These are phyloP conservation scores for Hypomecis atomaria DNA, from an alignment of 2,888 invertebrate species.

Conservation along the genomic window DNA sequence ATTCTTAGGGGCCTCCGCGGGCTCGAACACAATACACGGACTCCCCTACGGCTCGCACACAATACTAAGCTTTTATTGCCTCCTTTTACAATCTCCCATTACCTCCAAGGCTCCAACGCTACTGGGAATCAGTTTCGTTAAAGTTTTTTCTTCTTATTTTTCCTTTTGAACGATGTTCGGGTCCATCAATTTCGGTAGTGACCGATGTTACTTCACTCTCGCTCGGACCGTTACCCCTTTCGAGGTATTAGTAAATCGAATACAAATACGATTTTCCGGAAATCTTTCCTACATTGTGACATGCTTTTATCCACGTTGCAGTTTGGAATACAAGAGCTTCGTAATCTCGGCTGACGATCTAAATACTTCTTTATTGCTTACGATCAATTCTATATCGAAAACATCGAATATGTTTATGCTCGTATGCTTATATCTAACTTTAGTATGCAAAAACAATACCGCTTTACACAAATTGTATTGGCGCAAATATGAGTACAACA, in stretches of 20 bases:
- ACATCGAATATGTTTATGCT: too few relatives aligned
- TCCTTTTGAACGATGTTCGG: conserved; percentile 73
- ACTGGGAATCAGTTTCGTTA: conserved; percentile 83
- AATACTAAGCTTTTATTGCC: conserved; percentile 85
- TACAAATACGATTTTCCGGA: conserved; percentile 40
- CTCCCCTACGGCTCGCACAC: conserved; percentile 81
- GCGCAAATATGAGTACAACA: conserved; percentile 64
- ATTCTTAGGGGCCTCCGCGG: conserved; percentile 79
- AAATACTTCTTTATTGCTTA: conserved; percentile 7
- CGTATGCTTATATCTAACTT: not conserved
- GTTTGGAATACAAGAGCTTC: conserved; percentile 48
- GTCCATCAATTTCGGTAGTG: conserved; percentile 67
- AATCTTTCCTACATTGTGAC: conserved; percentile 35
- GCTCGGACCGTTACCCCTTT: conserved; percentile 48
- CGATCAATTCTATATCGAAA: not conserved
- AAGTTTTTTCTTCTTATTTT: conserved; percentile 75
- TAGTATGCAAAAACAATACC: conserved; percentile 38
- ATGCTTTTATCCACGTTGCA: conserved; percentile 40
- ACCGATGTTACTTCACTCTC: conserved; percentile 56
- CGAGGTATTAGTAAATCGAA: conserved; percentile 49
- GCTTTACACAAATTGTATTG: conserved; percentile 78
- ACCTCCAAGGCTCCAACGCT: conserved; percentile 77
- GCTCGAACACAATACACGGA: conserved; percentile 78
- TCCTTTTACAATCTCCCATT: conserved; percentile 84
- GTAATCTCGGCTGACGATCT: conserved; percentile 16